These are phyloP conservation scores for Archilochus colubris DNA, from an alignment of 2,113 vertebrate species.

Conservation along the genomic window DNA sequence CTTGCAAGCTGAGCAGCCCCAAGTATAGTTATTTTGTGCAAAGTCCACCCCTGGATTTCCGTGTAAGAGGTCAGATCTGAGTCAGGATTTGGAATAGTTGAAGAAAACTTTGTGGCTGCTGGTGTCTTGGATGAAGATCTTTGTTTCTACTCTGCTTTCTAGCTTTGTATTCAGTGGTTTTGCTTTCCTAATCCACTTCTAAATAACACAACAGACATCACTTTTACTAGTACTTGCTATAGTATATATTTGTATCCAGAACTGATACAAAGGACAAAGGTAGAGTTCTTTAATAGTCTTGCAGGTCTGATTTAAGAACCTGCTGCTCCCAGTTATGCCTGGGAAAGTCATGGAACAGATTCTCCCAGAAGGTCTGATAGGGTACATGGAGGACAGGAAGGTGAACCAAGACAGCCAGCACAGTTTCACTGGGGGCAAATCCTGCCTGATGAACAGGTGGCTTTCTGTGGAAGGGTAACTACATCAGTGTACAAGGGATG, in stretches of 20 bases:
- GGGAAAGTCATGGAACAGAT: too few relatives aligned
- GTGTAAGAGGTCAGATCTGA: not conserved
- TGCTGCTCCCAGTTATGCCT: not conserved
- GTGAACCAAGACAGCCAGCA: too few relatives aligned
- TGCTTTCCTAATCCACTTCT: not conserved
- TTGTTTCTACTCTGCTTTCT: not conserved
- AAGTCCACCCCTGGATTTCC: conserved; percentile 14
- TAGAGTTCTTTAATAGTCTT: not conserved
- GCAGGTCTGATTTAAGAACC: not conserved
- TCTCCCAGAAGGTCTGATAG: too few relatives aligned
- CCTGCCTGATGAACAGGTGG: too few relatives aligned
- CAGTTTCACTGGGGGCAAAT: too few relatives aligned
- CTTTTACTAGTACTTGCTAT: not conserved
- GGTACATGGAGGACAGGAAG: too few relatives aligned
- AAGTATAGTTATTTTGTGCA: not conserved
- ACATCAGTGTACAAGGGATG: too few relatives aligned
- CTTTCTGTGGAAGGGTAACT: too few relatives aligned
- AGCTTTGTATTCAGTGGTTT: not conserved
- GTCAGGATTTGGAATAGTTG: not conserved
- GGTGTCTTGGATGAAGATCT: not conserved
- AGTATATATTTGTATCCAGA: not conserved
- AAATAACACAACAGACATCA: not conserved
- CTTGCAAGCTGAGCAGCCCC: not conserved
- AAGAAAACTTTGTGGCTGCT: not conserved
- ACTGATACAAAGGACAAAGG: not conserved